Evolutionary conservation across 2,888 invertebrate genomes (phyloP).

Genomic region (Machimus atricapillus): DNA sequence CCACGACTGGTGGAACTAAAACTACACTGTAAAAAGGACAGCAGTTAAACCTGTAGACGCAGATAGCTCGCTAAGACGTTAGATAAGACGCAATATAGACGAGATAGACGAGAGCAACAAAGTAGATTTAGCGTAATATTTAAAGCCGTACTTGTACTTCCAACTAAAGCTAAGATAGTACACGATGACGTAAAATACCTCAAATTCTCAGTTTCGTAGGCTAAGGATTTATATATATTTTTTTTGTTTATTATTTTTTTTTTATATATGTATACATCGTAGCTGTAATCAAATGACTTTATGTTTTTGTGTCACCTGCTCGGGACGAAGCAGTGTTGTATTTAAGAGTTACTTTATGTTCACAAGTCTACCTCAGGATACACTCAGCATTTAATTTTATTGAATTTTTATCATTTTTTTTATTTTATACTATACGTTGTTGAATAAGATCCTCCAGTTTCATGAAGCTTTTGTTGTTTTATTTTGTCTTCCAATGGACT

Average conservation of each 20-base stretch:
- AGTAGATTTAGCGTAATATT: constrained; percentile 28
- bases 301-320: constrained; percentile 19
- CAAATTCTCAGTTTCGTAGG: constrained; percentile 34
- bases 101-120: neutral
- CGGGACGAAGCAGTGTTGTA: neutral
- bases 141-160: constrained; percentile 27
- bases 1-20: neutral
- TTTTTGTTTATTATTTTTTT: neutral
- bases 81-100: constrained; percentile 35
- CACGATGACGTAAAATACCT: constrained; percentile 24
- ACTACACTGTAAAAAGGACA: neutral
- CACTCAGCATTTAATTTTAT: constrained; percentile 36
- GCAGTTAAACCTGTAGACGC: neutral
- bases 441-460: constrained; percentile 20
- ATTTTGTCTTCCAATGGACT: neutral
- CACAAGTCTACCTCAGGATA: constrained; percentile 34
- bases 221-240: constrained; percentile 10
- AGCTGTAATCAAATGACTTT: neutral
- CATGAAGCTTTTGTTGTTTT: constrained; percentile 23
- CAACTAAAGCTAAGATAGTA: constrained; percentile 17
- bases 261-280: constrained; percentile 17
- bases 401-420: constrained; percentile 26
- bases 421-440: constrained; percentile 27
- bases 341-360: constrained; percentile 34
- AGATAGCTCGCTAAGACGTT: neutral